Evolutionary conservation across 2,113 vertebrate genomes (phyloP).

Genomic region (Neoarius graeffei): DNA sequence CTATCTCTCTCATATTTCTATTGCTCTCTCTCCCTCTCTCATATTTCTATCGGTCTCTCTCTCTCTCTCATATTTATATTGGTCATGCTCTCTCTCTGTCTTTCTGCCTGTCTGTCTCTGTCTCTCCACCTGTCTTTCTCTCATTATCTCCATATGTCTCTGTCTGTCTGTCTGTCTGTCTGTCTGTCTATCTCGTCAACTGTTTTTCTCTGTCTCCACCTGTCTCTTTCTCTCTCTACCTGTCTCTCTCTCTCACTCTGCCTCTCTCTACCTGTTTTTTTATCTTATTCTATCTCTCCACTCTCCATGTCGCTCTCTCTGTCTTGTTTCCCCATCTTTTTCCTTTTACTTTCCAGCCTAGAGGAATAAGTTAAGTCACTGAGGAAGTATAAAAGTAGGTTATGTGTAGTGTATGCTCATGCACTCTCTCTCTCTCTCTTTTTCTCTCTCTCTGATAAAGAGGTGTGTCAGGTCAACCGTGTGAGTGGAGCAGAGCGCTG

Average conservation of each 20-base stretch:
- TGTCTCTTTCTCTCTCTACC: not conserved
- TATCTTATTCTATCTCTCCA: not conserved
- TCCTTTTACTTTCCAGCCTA: not conserved
- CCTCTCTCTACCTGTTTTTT: not conserved
- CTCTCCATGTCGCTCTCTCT: not conserved
- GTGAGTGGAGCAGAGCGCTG: conserved; percentile 31
- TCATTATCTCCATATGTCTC: not conserved
- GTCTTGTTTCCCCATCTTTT: not conserved
- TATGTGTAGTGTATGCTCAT: not conserved
- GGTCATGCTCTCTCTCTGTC: not conserved
- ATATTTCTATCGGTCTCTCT: too few species aligned
- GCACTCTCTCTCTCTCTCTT: not conserved
- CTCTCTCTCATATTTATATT: too few species aligned
- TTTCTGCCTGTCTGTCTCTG: not conserved
- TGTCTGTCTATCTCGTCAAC: not conserved
- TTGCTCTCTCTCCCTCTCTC: too few species aligned
- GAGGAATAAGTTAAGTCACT: conserved; percentile 11
- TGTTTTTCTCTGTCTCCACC: not conserved
- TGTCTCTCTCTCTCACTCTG: not conserved
- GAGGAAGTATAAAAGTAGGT: conserved; percentile 42
- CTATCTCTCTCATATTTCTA: too few species aligned
- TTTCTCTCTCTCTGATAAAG: conserved; percentile 29
- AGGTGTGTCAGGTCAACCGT: conserved; percentile 31
- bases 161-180: not conserved
- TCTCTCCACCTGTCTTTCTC: not conserved